Evolutionary conservation across 1,140 invertebrate genomes (phyloP), one percentile per base, ranked within the genome.

Genomic region (Dendrolimus punctatus): DNA sequence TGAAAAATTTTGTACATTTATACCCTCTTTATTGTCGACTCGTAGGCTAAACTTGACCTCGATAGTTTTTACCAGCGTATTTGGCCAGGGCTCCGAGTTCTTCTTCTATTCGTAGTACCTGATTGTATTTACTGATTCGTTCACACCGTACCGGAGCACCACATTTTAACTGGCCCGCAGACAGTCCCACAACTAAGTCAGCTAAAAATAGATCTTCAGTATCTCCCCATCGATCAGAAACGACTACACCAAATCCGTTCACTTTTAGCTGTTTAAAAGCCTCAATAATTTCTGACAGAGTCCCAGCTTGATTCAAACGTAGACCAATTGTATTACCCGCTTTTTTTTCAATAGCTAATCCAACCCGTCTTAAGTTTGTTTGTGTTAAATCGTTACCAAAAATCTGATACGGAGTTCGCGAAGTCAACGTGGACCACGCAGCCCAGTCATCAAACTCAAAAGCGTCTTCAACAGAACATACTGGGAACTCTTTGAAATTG

Each of bases 201-300:
- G 97, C 97, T 75, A 99, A 96, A 85, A 98, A 98, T 2, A 97
- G 94, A 76, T 99, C 98, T 84, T 99, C 98, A 49, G 98, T 99
- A 84, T 99, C 98, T 54, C 98, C 98, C 76, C 76, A 80, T 44
- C 82, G 90, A 87, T 99, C 97, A 47, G 95, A 96, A 0, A 99
- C 96, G 93, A 98, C 97, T 8, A 94, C 96, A 39, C 97, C 97
- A 94, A 98, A 99, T 8, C 96, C 95, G 70, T 93, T 95, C 39
- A 90, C 85, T 87, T 98, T 98, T 8, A 97, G 93, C 77, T 98
- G 80, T 62, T 95, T 91, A 86, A 95, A 96, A 40, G 97, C 96
- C 63, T 95, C 90, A 66, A 99, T 99, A 5, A 98, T 92, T 86
- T 99, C 98, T 8, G 96, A 98, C 0, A 99, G 92, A 23, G 94